Base-by-base conservation (phyloP, 1,140 invertebrate genomes). In the Laupala kohalensis region DNA sequence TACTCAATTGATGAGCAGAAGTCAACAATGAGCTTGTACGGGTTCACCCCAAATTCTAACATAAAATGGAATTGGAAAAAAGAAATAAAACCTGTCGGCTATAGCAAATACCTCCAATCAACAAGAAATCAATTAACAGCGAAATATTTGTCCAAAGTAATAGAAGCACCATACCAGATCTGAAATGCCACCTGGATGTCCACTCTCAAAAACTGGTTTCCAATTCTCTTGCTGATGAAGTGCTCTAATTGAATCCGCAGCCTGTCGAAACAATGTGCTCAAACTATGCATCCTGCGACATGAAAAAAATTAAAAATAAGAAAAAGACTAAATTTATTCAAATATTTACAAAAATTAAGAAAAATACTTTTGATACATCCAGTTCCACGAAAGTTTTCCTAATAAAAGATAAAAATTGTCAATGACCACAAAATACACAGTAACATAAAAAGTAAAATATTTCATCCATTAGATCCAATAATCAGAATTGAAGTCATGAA, bases 211-310 rank as follows among this genome's bases (percentile, higher is more conserved):
- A 74, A 94, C 90, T 69, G 96, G 87, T 75, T 88, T 86, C 95
- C 96, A 98, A 0, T 86, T 92, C 82, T 98, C 96, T 76, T 90
- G 88, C 63, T 86, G 86, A 67, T 87, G 84, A 3, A 98, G 82
- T n/a, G 85, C 84, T 75, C 88, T 87, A 29, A 96, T 88, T 76
- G 92, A 90, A 76, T 91, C 88, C 1, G 87, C 86, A 5, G 94
- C 89, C 78, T 95, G 90, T 78, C 91, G 91, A 69, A 98, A 90
- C 71, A 97, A 84, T 66, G 89, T 89, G 24, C 87, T 87, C 83
- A 98, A 90, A 75, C 93, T 94, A 78, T 95, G 89, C 65, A 94
- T 86, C 74, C 95, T 87, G 71, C 64, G 77, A 73, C 63, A 76
- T 72, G 29, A 37, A 37, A 37, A n/a, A 53, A 53, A 19, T 53